These are phyloP conservation scores for Synanthedon myopaeformis DNA, from an alignment of 2,888 invertebrate genomes.

Conservation along the genomic window DNA sequence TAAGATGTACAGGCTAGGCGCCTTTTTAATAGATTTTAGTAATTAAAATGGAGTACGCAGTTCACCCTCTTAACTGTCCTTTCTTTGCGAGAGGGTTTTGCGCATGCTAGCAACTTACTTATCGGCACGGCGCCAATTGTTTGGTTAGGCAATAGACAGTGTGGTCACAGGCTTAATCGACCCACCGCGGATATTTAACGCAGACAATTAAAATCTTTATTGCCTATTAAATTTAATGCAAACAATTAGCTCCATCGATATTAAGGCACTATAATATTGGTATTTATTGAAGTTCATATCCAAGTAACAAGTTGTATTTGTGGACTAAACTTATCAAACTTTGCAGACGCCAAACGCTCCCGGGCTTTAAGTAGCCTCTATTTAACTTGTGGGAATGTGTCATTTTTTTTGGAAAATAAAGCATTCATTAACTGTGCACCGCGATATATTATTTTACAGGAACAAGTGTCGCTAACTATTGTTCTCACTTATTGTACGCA, in stretches of 20 bases:
- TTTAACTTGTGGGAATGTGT: background rate
- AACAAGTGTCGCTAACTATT: conserved; percentile 36
- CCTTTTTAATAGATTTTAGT: too few relatives aligned
- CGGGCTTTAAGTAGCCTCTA: background rate
- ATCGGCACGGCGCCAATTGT: conserved; percentile 51
- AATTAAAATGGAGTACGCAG: background rate
- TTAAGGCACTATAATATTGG: background rate
- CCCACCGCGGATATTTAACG: conserved; percentile 23
- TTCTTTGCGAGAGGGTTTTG: conserved; percentile 17
- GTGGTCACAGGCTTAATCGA: conserved; percentile 18
- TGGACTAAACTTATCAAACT: background rate
- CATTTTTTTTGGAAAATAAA: too few relatives aligned
- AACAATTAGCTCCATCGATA: conserved; percentile 43
- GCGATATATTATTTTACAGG: conserved; percentile 16
- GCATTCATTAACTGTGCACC: too few relatives aligned
- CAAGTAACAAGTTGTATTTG: background rate
- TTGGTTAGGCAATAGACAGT: conserved; percentile 55
- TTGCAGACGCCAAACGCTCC: background rate
- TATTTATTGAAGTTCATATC: background rate
- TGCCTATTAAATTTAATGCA: conserved; percentile 47
- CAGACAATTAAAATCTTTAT: conserved; percentile 41
- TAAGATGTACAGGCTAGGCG: too few relatives aligned
- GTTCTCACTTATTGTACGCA: conserved; percentile 14
- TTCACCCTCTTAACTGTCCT: background rate
- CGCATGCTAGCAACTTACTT: conserved; percentile 45